Percentiles rank a stretch among this genome's conserved stretches.
Evolutionary conservation across 1,140 invertebrate genomes (phyloP).

Genomic region (Aphis gossypii): DNA sequence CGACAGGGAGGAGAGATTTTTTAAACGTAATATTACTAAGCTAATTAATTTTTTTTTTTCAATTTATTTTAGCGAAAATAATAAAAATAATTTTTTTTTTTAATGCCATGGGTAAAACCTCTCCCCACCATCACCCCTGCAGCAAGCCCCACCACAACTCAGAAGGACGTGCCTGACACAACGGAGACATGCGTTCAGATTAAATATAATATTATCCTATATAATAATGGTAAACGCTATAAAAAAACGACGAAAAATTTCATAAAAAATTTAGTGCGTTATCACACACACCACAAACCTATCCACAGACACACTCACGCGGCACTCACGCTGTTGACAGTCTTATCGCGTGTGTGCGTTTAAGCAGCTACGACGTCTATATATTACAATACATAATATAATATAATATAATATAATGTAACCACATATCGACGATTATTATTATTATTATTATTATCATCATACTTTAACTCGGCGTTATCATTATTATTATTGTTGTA

Average conservation of each 20-base stretch:
- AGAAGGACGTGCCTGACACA: background rate
- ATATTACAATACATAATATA: too few species aligned
- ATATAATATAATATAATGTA: slow-evolving; percentile 6
- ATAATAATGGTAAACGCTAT: background rate
- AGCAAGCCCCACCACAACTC: background rate
- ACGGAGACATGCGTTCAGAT: background rate
- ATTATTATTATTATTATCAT: background rate
- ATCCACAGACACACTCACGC: background rate
- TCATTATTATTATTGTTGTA: background rate
- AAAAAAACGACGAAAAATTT: background rate
- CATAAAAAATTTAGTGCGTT: slow-evolving; percentile 11
- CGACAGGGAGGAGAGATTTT: background rate
- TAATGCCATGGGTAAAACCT: background rate
- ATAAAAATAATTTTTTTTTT: background rate
- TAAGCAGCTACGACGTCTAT: background rate
- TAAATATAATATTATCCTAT: slow-evolving; percentile 7
- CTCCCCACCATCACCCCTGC: background rate
- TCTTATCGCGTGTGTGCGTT: background rate
- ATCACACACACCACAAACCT: background rate
- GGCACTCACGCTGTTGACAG: background rate
- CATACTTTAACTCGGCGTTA: background rate
- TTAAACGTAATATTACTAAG: background rate
- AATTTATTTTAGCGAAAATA: background rate
- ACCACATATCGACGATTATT: background rate
- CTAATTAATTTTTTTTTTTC: background rate